Percentiles rank a stretch among this genome's conserved stretches.
Conservation (phyloP, 1,140 invertebrate species). For the Drosophila melanogaster region Release_6_plus_ISO1_MT NT_033777.3:8522501-8523000, state of each 20-base stretch:
- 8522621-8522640: conserved; percentile 85
- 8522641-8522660: conserved; percentile 86
- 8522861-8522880: conserved; percentile 86
- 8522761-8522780: conserved; percentile 32
- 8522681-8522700: conserved; percentile 87
- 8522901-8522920: conserved; percentile 85
- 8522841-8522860: conserved; percentile 86
- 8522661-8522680: conserved; percentile 87
- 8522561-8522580: conserved; percentile 88
- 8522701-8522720: conserved; percentile 14
- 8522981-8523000: conserved; percentile 87
- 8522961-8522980: conserved; percentile 84
- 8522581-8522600: conserved; percentile 87
- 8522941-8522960: conserved; percentile 85
- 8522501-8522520: conserved; percentile 93
- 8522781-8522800: conserved; percentile 54
- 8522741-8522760: conserved; percentile 15
- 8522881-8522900: conserved; percentile 86
- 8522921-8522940: conserved; percentile 85
- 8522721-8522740: conserved; percentile 17
- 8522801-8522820: conserved; percentile 84
- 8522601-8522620: conserved; percentile 87
- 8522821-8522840: conserved; percentile 88
- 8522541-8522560: conserved; percentile 87
- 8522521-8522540: conserved; percentile 89